Percentiles rank a stretch among this genome's conserved stretches.
phyloP scores from a whole-genome alignment of 2,797 vertebrate species.

The Astyanax mexicanus region DNA sequence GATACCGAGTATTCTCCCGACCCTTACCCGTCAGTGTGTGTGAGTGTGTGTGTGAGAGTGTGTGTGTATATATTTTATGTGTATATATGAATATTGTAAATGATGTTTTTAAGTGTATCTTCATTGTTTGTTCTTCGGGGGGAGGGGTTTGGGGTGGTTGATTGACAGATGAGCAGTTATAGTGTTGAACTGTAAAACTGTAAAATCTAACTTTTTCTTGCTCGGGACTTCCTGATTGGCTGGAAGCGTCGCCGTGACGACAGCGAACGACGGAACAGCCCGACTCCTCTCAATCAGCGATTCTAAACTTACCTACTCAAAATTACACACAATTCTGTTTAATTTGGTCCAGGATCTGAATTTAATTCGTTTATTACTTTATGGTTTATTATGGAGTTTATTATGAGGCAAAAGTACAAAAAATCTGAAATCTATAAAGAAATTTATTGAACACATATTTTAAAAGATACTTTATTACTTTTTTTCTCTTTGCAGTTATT shows the following conservation, averaged over 20 bases:
- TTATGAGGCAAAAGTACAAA: no score
- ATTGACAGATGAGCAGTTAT: neutral
- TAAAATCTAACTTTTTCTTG: constrained; percentile 13
- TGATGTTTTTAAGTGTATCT: constrained; percentile 71
- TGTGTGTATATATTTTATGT: constrained; percentile 64
- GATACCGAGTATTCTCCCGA: constrained; percentile 6
- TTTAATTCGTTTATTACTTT: neutral
- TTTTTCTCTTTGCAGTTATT: no score
- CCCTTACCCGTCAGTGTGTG: neutral
- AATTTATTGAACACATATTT: no score
- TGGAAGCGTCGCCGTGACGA: no score
- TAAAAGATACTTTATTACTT: no score
- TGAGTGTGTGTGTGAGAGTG: constrained; percentile 51
- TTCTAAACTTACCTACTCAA: neutral
- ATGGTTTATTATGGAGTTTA: no score
- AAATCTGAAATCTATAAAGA: no score
- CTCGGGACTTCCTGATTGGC: neutral
- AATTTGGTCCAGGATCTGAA: neutral
- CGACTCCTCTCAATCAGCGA: neutral
- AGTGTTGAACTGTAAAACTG: constrained; percentile 2
- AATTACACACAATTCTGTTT: no score
- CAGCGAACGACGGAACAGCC: neutral
- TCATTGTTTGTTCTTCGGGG: constrained; percentile 44
- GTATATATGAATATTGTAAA: constrained; percentile 80
- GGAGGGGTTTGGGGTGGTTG: no score